Evolutionary conservation across 2,888 invertebrate species (phyloP), one percentile per base, ranked within the genome.

Genomic region (Holacanthella duospinosa): DNA sequence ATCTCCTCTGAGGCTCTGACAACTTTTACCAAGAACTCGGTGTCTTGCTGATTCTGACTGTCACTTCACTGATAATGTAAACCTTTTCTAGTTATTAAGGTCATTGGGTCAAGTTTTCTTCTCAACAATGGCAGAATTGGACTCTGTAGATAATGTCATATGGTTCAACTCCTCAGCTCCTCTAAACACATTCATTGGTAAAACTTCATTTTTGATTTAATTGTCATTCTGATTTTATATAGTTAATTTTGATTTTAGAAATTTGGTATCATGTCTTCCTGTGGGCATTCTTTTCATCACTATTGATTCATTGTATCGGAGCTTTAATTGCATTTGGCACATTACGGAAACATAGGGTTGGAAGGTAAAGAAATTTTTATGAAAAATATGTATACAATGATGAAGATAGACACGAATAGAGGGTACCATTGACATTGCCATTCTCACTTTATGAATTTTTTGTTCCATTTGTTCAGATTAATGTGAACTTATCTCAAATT

Each of bases 221-320:
- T 24, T 69, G 59, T 64, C 60, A 28, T 61, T 48, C 3, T 54
- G 19, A 29, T 29, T 55, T 55, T 61, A 61, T 60, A 56, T 56
- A n/a, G 12, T 48, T 48, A n/a, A 48, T 63, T 25, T 64, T 59
- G 66, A 85, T 89, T 82, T 80, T 86, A 80, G 93, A 93, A 79
- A 95, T 95, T 89, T 95, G 94, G 94, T 94, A 93, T 78, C 89
- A 93, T 76, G 88, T 95, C 77, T 95, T 95, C 80, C 81, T 95
- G 75, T 95, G 94, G 93, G 91, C 92, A 65, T 81, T 95, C 75
- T 90, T 93, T 77, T 94, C 94, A 19, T 95, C 94, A 59, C 84
- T 94, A 75, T 86, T 94, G 76, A 89, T 95, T 71, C 94, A 95
- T 78, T 74, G 78, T 74, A 87, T 93, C 77, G 94, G 94, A 63